Base-by-base conservation (phyloP, 2,888 invertebrate genomes). In the Drosophila mimetica region DNA sequence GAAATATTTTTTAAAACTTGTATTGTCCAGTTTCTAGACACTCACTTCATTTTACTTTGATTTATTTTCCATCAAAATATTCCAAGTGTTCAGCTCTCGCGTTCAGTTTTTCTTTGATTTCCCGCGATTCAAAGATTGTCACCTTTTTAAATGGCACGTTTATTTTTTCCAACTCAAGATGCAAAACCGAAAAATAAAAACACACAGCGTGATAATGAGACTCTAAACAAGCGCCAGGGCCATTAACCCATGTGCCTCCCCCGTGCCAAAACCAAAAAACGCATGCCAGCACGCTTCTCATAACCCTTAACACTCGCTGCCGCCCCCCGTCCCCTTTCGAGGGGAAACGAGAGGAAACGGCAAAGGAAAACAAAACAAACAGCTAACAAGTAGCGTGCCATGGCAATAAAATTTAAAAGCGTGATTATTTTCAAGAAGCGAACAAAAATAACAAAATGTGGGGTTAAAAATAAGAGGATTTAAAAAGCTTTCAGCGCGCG, bases 401-500 rank as follows among this genome's bases (percentile, higher is more conserved):
- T 51, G 66, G 80, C 64, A 80, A 86, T 80, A 74, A 86, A 80
- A 80, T 83, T 83, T 83, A 77, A 80, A 74, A 86, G 79, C 84
- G 84, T 83, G 74, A 83, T 86, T 80, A 80, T 77, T 80, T 80
- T 66, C 52, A 61, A 76, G 46, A 48, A 66, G 41, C 41, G 34
- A 22, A 51, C 39, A 28, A 55, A 41, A 64, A 32, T 34, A 51
- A 25, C 25, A 44, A 25, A 25, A n/a, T 22, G 48, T 5, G 20
- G 36, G 25, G 25, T 13, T 37, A 30, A 25, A 32, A 47, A 8
- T 36, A 46, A 65, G 14, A 6, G 39, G n/a, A 46, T 46, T 46
- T 46, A 30, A 16, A 30, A 47, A 41, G 57, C 46, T 64, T 65
- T 64, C 41, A 64, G 28, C 16, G 51, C 2, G 20, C 30, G 9